Percentiles rank a stretch among this genome's conserved stretches.
These are phyloP conservation scores for Hypsibius dujardini DNA, from an alignment of 1,140 invertebrate species.

Conservation along the genomic window DNA sequence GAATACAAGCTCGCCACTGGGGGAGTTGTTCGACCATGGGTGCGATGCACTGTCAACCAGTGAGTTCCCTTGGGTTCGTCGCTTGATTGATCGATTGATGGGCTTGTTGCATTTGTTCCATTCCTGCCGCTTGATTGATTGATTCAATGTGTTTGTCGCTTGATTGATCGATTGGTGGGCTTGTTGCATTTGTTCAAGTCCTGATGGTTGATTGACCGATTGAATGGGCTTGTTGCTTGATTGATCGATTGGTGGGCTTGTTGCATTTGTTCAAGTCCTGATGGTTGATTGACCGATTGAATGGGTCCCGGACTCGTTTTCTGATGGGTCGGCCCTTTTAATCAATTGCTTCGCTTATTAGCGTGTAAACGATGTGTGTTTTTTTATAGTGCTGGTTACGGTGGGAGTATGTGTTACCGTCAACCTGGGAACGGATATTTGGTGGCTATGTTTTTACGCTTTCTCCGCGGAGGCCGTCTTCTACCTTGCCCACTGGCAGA, in stretches of 20 bases:
- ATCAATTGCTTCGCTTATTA: too few species aligned
- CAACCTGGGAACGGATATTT: conserved; percentile 69
- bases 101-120: conserved; percentile 9
- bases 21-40: conserved; percentile 43
- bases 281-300: too few species aligned
- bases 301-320: too few species aligned
- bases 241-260: too few species aligned
- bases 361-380: too few species aligned
- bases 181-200: too few species aligned
- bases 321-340: too few species aligned
- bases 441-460: conserved; percentile 83
- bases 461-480: conserved; percentile 83
- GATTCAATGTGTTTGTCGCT: background rate
- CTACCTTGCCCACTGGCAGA: conserved; percentile 98
- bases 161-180: conserved; percentile 20
- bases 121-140: background rate
- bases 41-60: conserved; percentile 37
- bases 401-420: conserved; percentile 77
- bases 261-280: too few species aligned
- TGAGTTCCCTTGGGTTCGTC: conserved; percentile 21
- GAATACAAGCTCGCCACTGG: conserved; percentile 35
- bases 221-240: too few species aligned
- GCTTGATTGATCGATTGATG: too few species aligned
- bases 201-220: too few species aligned
- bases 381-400: conserved; percentile 68